Evolutionary conservation across 2,888 invertebrate genomes (phyloP).

Genomic region (Cataglyphis albicans): DNA sequence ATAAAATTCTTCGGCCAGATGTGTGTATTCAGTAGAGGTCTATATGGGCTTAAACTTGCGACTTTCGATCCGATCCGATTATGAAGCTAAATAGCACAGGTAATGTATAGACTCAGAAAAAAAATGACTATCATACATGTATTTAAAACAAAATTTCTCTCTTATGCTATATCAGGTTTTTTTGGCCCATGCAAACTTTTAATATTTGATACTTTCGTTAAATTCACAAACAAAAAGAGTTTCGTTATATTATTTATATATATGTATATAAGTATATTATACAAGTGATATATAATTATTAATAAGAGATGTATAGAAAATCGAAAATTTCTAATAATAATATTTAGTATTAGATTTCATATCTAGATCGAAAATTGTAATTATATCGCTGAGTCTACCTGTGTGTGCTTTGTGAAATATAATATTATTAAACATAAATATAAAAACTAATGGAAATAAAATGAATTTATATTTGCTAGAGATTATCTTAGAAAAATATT

Average conservation of each 20-base stretch:
- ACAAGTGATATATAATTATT: not conserved
- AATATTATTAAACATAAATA: not conserved
- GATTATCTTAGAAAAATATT: slow-evolving; percentile 24
- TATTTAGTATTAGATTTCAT: slow-evolving; percentile 16
- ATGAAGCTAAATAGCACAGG: not conserved
- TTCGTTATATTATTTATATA: slow-evolving; percentile 5
- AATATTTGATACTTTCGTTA: not conserved
- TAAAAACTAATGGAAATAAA: slow-evolving; percentile 22
- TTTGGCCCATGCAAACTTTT: not conserved
- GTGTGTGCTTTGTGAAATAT: not conserved
- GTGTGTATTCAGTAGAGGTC: not conserved
- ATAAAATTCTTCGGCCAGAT: not conserved
- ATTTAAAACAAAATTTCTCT: not conserved
- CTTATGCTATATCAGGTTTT: not conserved
- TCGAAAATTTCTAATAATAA: not conserved
- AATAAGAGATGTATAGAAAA: not conserved
- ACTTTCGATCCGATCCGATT: not conserved
- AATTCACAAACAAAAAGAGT: not conserved
- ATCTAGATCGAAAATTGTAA: slow-evolving; percentile 18
- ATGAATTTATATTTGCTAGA: not conserved
- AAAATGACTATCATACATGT: not conserved
- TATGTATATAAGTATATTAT: slow-evolving; percentile 11
- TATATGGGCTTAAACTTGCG: not conserved
- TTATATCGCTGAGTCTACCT: not conserved
- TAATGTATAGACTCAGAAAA: not conserved